Conservation (phyloP, 1,140 invertebrate genomes). For the Macrobrachium nipponense region DNA sequence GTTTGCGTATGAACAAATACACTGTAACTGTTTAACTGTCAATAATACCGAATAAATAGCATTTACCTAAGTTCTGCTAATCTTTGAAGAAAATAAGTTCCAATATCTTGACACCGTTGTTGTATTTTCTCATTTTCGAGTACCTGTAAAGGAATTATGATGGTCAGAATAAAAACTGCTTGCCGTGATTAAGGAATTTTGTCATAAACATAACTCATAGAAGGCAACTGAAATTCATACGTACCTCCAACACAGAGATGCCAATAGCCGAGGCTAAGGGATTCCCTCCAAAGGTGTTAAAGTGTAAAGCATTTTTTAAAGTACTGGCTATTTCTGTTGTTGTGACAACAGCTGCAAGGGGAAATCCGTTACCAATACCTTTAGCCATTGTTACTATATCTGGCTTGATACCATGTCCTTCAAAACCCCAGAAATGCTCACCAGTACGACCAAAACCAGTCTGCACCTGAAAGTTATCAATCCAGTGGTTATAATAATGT, state of each 20-base stretch:
- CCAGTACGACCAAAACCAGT: conserved; percentile 96
- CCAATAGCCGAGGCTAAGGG: conserved; percentile 90
- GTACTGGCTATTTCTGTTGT: conserved; percentile 84
- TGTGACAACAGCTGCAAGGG: conserved; percentile 93
- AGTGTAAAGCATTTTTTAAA: conserved; percentile 82
- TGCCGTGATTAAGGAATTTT: not conserved
- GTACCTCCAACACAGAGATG: conserved; percentile 88
- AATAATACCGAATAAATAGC: not conserved
- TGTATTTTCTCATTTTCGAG: conserved; percentile 93
- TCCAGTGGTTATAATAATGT: not conserved
- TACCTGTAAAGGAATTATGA: conserved; percentile 73
- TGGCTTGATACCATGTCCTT: conserved; percentile 85
- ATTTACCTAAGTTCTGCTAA: conserved; percentile 79
- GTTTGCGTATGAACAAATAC: too few species aligned
- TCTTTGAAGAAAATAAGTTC: conserved; percentile 84
- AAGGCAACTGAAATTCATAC: conserved; percentile 20
- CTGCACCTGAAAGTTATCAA: conserved; percentile 78
- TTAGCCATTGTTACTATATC: conserved; percentile 95
- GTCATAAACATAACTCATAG: not conserved
- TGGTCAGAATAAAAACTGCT: not conserved
- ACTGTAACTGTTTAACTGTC: too few species aligned
- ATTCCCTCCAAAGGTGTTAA: conserved; percentile 97
- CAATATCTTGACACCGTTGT: conserved; percentile 79
- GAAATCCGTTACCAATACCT: conserved; percentile 94
- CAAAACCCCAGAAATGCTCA: conserved; percentile 94